Evolutionary conservation across 2,113 vertebrate genomes (phyloP).

Genomic region (Callocephalon fimbriatum): DNA sequence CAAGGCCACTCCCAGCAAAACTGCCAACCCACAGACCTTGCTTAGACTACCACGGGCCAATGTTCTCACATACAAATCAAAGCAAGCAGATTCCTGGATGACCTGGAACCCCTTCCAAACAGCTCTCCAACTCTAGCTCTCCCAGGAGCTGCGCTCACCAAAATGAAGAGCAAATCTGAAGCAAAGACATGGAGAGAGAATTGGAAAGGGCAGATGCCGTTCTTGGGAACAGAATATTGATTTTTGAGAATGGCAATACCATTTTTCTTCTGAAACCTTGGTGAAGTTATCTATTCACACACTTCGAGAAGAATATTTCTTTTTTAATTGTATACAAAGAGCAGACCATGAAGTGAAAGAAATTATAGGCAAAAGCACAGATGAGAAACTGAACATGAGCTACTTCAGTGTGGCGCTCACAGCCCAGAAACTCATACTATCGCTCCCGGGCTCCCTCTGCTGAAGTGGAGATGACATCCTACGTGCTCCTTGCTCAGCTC

Average conservation of each 20-base stretch:
- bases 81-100: neutral
- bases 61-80: neutral
- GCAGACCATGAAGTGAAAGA: neutral
- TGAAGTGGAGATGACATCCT: too few species aligned
- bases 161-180: neutral
- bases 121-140: neutral
- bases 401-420: neutral
- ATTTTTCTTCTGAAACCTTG: neutral
- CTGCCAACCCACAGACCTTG: neutral
- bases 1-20: neutral
- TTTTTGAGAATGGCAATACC: neutral
- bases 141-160: neutral
- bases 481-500: too few species aligned
- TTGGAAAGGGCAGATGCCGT: neutral
- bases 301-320: neutral
- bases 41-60: neutral
- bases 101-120: neutral
- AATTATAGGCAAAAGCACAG: rapidly evolving
- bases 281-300: neutral
- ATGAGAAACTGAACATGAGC: neutral
- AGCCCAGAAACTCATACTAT: neutral
- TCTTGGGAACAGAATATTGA: neutral
- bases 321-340: neutral
- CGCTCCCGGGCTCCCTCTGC: too few species aligned
- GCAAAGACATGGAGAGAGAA: neutral